phyloP scores from a whole-genome alignment of 2,797 vertebrate genomes.

The Eremophila alpestris region DNA sequence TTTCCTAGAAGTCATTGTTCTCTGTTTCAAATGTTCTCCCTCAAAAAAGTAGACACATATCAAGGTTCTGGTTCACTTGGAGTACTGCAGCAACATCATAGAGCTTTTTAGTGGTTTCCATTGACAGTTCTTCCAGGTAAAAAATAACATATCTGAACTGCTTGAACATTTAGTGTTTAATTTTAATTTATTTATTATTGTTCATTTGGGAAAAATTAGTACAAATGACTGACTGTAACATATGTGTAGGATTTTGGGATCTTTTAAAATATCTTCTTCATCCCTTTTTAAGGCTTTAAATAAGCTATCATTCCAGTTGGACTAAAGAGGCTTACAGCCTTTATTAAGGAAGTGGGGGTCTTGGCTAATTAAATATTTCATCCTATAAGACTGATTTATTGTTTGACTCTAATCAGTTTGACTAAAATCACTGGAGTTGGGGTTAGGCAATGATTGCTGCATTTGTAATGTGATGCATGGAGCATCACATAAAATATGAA shows the following conservation, averaged over 20 bases:
- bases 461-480: neutral
- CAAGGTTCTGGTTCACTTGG: neutral
- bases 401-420: neutral
- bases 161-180: neutral
- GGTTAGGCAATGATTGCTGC: neutral
- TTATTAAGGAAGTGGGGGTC: neutral
- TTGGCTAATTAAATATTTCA: neutral
- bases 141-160: neutral
- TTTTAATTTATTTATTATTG: neutral
- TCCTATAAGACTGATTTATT: neutral
- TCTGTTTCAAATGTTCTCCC: neutral
- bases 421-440: neutral
- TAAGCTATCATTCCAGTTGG: neutral
- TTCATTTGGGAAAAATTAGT: neutral
- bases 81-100: neutral
- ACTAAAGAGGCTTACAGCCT: neutral
- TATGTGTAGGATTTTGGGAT: rapidly evolving
- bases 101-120: neutral
- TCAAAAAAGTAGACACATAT: neutral
- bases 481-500: neutral
- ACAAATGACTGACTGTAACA: neutral
- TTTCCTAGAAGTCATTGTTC: neutral
- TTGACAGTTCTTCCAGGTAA: neutral
- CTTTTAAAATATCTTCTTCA: neutral
- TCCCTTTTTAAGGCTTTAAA: neutral